Base-by-base conservation (phyloP, 2,113 vertebrate genomes). In the Menidia beryllina region DNA sequence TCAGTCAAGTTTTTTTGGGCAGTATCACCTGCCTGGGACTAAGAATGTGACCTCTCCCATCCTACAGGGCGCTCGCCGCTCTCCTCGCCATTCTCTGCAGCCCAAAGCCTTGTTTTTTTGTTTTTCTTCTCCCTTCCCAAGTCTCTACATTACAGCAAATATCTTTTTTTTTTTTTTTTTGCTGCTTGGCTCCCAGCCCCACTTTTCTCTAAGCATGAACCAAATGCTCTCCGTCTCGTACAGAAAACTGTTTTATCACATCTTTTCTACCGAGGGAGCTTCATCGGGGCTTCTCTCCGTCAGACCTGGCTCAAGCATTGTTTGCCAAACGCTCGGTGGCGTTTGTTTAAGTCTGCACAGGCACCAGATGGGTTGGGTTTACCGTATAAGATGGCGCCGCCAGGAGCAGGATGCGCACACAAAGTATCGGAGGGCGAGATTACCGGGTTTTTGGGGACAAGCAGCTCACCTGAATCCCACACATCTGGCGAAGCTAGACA, bases 381-480 rank as follows among this genome's bases (percentile, higher is more conserved):
- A 87, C 14, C 38, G 77, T 66, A 55, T 79, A 80, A 81, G 79
- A 72, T 55, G 38, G 71, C 19, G 65, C 69, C 50, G n/a, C 58
- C 50, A 72, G 77, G 55, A 77, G 79, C 86, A 87, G 86, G 81
- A 87, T 82, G 88, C 36, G 88, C 71, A 88, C 83, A 89, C 86
- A 88, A 77, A 82, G 79, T 57, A 58, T 63, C 65, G 5, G 43
- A 55, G 43, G 69, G 54, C 72, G 50, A 59, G 79, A 74, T 85
- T 74, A 81, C 67, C 7, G 65, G 25, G 49, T 38, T 64, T 41
- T 53, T 51, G 25, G 25, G 75, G 87, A 87, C 48, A 83, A 84
- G 81, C 76, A 54, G 81, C 76, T 79, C 84, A 88, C 89, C 84
- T 89, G 86, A 73, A 69, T 19, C 45, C 45, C 27, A 20, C 55